These are phyloP conservation scores for Pipistrellus nathusii DNA, from an alignment of 2,797 vertebrate species.

Conservation along the genomic window DNA sequence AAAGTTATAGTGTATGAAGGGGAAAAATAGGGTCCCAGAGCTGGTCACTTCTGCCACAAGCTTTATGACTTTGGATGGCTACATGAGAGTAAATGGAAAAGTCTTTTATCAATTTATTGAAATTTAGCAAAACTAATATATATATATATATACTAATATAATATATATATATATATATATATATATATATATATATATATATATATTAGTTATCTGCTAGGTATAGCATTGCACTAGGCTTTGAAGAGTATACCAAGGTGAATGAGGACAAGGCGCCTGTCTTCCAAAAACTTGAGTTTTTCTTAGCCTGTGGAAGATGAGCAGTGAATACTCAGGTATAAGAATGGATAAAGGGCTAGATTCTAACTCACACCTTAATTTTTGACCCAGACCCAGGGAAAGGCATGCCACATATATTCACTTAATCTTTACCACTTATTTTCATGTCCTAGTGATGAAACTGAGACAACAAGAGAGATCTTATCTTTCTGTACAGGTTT, in stretches of 20 bases:
- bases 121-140: neutral
- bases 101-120: neutral
- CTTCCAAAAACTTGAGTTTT: neutral
- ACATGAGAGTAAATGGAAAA: neutral
- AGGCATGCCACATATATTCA: neutral
- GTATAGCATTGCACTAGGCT: neutral
- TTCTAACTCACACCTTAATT: neutral
- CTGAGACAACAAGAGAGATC: neutral
- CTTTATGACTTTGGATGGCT: constrained; percentile 47
- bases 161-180: neutral
- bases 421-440: neutral
- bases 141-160: no score
- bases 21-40: neutral
- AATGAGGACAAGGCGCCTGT: neutral
- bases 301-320: neutral
- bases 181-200: no score
- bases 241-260: neutral
- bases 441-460: neutral
- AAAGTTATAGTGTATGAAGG: neutral
- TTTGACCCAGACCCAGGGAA: neutral
- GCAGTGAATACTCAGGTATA: neutral
- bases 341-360: neutral
- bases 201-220: neutral
- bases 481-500: neutral
- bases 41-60: neutral